phyloP scores from a whole-genome alignment of 92 coral and sea anemone genomes.

The Porites divaricata region DNA sequence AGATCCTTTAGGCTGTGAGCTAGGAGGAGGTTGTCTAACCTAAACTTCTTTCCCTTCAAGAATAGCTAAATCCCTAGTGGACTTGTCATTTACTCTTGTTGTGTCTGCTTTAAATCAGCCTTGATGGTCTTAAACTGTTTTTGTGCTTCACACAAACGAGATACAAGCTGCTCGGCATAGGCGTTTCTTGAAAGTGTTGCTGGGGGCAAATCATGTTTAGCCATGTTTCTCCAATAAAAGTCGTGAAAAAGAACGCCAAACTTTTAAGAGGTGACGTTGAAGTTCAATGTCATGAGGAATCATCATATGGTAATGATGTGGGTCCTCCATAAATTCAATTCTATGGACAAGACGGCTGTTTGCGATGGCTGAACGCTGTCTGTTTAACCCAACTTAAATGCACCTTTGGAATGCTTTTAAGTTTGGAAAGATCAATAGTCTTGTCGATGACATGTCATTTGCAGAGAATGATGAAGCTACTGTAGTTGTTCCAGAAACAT shows the following conservation, averaged over 20 bases:
- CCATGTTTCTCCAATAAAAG: conserved; percentile 57
- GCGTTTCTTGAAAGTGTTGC: not conserved
- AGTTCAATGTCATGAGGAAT: conserved; percentile 41
- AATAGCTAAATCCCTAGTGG: conserved; percentile 39
- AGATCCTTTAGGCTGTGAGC: conserved; percentile 20
- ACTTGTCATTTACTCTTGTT: conserved; percentile 38
- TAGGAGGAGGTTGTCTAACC: conserved; percentile 42
- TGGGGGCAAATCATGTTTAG: conserved; percentile 59
- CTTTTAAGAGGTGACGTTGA: conserved; percentile 37
- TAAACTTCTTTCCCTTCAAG: conserved; percentile 44
- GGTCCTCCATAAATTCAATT: conserved; percentile 56
- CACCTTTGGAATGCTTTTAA: conserved; percentile 36
- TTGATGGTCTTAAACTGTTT: conserved; percentile 62
- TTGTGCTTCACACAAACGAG: conserved; percentile 60
- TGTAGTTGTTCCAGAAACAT: conserved; percentile 13
- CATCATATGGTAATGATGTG: conserved; percentile 44
- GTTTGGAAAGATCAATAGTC: conserved; percentile 23
- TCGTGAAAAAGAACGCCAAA: conserved; percentile 48
- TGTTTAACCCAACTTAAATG: conserved; percentile 44
- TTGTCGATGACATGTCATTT: conserved; percentile 10
- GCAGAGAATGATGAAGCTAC: conserved; percentile 20
- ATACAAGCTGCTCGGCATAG: conserved; percentile 42
- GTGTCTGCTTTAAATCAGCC: conserved; percentile 47
- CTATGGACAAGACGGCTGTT: conserved; percentile 28
- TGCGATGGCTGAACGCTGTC: conserved; percentile 43